phyloP scores from a whole-genome alignment of 2,113 vertebrate species.

The Myiozetetes cayanensis region DNA sequence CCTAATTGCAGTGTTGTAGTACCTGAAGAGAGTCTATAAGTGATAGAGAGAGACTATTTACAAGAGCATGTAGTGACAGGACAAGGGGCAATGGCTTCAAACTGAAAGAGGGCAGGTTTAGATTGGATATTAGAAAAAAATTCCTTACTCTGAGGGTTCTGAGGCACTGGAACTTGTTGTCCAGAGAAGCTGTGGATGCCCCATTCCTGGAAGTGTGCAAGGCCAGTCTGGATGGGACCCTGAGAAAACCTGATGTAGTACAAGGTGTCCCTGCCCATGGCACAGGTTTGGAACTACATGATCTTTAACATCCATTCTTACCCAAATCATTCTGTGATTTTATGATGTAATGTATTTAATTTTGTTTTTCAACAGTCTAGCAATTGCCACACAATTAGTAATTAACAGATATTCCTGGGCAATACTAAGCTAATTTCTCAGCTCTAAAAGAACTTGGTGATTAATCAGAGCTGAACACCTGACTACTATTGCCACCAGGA shows the following conservation, averaged over 20 bases:
- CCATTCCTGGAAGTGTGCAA: neutral
- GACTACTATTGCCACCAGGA: neutral
- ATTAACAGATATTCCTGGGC: neutral
- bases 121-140: neutral
- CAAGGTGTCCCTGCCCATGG: neutral
- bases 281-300: neutral
- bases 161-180: neutral
- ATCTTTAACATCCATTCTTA: neutral
- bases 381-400: neutral
- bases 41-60: neutral
- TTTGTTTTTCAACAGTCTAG: neutral
- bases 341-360: neutral
- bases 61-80: neutral
- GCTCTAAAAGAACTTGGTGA: neutral
- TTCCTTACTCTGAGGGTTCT: neutral
- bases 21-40: neutral
- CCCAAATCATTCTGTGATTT: neutral
- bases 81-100: neutral
- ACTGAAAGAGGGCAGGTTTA: neutral
- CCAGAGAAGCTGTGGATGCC: neutral
- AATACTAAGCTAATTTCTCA: neutral
- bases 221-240: neutral
- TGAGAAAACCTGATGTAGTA: neutral
- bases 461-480: neutral
- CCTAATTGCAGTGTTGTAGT: neutral